A percentile compares a stretch with the other conserved stretches of the same genome.
phyloP scores from a whole-genome alignment of 1,140 invertebrate species.

The Sitodiplosis mosellana region DNA sequence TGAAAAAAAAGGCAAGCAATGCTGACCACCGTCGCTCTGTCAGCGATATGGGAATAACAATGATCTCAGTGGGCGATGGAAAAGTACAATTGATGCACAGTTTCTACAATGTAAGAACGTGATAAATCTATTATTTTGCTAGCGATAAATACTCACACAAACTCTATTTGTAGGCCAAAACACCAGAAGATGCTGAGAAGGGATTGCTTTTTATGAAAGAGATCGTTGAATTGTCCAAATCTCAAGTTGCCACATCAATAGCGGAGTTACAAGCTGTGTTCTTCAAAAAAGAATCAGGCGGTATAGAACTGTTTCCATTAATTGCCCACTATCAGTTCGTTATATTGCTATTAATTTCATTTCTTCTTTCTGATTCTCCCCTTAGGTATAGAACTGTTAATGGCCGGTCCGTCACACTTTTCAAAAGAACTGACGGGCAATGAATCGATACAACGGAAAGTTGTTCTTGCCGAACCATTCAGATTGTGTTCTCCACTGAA shows the following conservation, averaged over 20 bases:
- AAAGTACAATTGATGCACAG: slow-evolving; percentile 78
- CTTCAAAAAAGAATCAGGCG: slow-evolving; percentile 25
- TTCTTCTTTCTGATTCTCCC: no score
- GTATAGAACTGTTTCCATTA: slow-evolving; percentile 26
- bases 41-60: slow-evolving; percentile 85
- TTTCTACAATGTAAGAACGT: slow-evolving; percentile 48
- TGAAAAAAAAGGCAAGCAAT: slow-evolving; percentile 39
- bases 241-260: slow-evolving; percentile 40
- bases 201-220: slow-evolving; percentile 93
- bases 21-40: slow-evolving; percentile 75
- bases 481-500: slow-evolving; percentile 36
- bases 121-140: background rate
- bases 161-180: slow-evolving; percentile 48
- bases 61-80: slow-evolving; percentile 74
- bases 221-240: slow-evolving; percentile 79
- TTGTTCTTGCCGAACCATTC: slow-evolving; percentile 46
- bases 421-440: slow-evolving; percentile 49
- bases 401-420: slow-evolving; percentile 84
- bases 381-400: slow-evolving; percentile 27
- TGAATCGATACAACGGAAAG: slow-evolving; percentile 35
- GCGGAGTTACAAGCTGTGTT: slow-evolving; percentile 36
- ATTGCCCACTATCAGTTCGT: no score
- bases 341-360: no score
- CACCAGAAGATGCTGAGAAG: slow-evolving; percentile 71
- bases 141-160: background rate